Conservation (phyloP, 2,797 vertebrate genomes). For the Platalea minor region DNA sequence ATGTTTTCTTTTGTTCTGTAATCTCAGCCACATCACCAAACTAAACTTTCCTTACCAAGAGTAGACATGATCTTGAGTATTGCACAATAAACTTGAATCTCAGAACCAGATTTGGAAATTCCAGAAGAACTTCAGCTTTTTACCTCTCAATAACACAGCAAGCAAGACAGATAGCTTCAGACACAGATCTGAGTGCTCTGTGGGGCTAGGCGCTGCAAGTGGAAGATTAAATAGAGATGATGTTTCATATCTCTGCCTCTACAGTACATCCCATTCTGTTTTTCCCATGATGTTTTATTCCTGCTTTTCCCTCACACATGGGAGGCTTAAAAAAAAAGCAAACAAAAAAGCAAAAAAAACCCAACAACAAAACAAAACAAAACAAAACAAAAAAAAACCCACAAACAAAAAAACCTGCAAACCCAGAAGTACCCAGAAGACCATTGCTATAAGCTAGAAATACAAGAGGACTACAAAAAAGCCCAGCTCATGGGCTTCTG, state of each 20-base stretch:
- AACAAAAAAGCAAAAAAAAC: neutral
- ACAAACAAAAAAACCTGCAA: neutral
- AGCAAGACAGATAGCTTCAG: neutral
- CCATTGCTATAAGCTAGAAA: neutral
- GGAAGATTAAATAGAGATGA: neutral
- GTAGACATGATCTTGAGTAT: fast-evolving
- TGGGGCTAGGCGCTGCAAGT: neutral
- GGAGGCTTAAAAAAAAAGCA: neutral
- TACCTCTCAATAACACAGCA: neutral
- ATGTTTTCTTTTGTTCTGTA: neutral
- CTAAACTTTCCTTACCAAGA: neutral
- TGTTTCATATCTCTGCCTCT: neutral
- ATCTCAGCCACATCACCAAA: neutral
- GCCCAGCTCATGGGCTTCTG: neutral
- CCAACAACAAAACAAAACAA: neutral
- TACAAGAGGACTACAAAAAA: neutral
- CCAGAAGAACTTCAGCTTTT: neutral
- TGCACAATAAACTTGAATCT: fast-evolving
- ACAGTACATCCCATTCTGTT: neutral
- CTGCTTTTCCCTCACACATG: neutral
- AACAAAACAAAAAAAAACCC: fast-evolving
- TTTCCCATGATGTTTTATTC: neutral
- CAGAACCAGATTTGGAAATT: neutral
- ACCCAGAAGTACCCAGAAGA: neutral
- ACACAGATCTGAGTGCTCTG: neutral